Percentiles rank a stretch among this genome's conserved stretches.
Evolutionary conservation across 2,797 vertebrate genomes (phyloP).

Genomic region (Columba guinea): DNA sequence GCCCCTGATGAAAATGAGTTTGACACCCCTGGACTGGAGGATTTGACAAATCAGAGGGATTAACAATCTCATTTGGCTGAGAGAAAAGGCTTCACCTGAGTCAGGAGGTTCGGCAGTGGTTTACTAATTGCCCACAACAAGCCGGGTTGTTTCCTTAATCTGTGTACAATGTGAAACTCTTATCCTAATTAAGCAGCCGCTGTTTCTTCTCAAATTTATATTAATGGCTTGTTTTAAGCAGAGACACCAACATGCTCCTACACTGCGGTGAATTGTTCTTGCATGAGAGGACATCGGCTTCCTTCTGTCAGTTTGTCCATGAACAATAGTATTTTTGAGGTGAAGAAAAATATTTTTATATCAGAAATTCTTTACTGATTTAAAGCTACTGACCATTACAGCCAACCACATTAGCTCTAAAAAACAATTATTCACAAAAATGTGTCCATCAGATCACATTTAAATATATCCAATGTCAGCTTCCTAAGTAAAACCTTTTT

Average conservation of each 20-base stretch:
- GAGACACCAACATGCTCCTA: neutral
- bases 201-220: neutral
- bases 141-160: neutral
- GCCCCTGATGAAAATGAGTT: too few relatives aligned
- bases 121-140: neutral
- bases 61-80: neutral
- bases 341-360: neutral
- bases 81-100: neutral
- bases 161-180: neutral
- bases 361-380: neutral
- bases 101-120: neutral
- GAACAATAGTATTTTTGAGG: neutral
- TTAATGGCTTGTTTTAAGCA: neutral
- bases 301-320: neutral
- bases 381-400: neutral
- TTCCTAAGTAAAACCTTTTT: too few relatives aligned
- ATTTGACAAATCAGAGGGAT: neutral
- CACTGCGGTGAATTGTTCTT: neutral
- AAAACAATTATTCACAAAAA: too few relatives aligned
- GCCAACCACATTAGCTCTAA: too few relatives aligned
- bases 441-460: too few relatives aligned
- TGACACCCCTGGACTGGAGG: neutral
- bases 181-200: neutral
- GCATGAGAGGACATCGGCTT: rapidly evolving
- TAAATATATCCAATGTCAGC: too few relatives aligned